Conservation (phyloP, 2,113 vertebrate genomes). For the Motacilla tschutschensis region DNA sequence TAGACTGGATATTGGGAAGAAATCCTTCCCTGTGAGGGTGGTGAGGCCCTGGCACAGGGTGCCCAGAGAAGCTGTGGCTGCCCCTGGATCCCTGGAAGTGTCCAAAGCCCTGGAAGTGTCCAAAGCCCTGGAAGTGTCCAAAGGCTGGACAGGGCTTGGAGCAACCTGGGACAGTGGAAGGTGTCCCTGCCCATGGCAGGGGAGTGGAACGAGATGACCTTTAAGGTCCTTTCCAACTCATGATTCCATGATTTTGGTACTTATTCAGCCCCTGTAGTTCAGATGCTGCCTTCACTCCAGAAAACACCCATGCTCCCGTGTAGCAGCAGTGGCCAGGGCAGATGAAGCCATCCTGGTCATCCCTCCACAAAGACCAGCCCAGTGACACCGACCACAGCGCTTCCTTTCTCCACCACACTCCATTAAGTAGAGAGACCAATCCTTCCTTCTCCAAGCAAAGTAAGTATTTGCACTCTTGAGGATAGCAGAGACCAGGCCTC, state of each 20-base stretch:
- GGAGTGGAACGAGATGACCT: rapidly evolving
- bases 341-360: neutral
- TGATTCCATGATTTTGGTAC: neutral
- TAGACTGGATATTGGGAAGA: neutral
- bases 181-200: neutral
- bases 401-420: neutral
- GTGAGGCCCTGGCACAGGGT: rapidly evolving
- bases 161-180: rapidly evolving
- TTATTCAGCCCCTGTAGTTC: neutral
- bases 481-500: neutral
- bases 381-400: neutral
- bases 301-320: rapidly evolving
- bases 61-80: neutral
- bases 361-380: neutral
- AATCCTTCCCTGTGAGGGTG: neutral
- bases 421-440: neutral
- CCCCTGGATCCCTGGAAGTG: neutral
- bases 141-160: rapidly evolving
- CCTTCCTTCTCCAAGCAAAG: neutral
- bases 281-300: neutral
- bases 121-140: neutral
- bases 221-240: neutral
- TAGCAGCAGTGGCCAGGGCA: neutral
- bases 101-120: neutral
- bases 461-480: rapidly evolving